Evolutionary conservation across 2,888 invertebrate genomes (phyloP), one percentile per base, ranked within the genome.

Genomic region (Himalopsyche tibetana): DNA sequence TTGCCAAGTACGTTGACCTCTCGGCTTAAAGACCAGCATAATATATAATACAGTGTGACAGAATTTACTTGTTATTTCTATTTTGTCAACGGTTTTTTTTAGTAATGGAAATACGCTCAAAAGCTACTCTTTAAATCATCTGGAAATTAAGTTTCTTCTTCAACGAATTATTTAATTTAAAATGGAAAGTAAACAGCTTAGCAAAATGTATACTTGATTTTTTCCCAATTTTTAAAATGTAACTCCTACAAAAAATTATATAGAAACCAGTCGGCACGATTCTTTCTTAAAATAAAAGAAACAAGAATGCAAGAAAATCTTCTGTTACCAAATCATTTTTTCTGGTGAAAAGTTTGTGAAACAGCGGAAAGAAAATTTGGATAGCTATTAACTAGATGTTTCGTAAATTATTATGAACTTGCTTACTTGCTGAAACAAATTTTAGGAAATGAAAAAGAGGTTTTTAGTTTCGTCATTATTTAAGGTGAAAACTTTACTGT

Each of bases 121-220:
- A 45, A 45, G 45, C 6, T 11, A 45, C 2, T 4, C 51, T 51
- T 15, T 15, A 51, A 51, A 51, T 51, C 51, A 15, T 51, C 51
- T 51, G 38, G 15, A 74, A 74, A 74, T 74, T 74, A 12, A 38
- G 74, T 74, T 38, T 74, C 38, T 12, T 74, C 74, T 74, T 5
- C 12, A 74, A 74, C 74, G 5, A 74, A 74, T 74, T 15, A 74
- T 5, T 19, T 74, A 74, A 38, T 36, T 74, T 15, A 36, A 38
- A 74, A 74, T 36, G 74, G 74, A 74, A 74, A 74, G 38, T 36
- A 36, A 74, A 15, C 36, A 74, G 9, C 38, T 38, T 12, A 74
- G 12, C 6, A 12, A 11, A 74, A 36, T 36, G 74, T 3, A 74
- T 74, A 5, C 12, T 12, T 15, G 15, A 4, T 2, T 15, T 51